Base-by-base conservation (phyloP, 2,888 invertebrate species). In the Axea sp. region DNA sequence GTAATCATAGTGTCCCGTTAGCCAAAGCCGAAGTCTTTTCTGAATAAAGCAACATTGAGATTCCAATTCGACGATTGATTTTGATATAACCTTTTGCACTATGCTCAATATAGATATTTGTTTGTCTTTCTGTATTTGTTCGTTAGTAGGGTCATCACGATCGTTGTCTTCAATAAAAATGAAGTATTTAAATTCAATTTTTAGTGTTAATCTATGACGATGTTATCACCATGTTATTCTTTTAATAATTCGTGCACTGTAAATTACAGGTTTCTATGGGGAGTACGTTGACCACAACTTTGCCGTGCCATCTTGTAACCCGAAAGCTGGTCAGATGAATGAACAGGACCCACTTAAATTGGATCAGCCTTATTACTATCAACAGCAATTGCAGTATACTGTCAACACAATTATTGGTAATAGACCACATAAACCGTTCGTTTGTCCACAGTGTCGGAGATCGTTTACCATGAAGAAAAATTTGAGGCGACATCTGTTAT, bases 401-500 rank as follows among this genome's bases (percentile, higher is more conserved):
- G 39, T 59, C 47, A 49, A 37, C 19, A 37, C 74, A 5, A 65
- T 53, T n/a, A 24, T 51, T 9, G 30, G 31, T 9, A 7, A n/a
- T 0, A 69, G 17, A 49, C 74, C 59, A 14, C 45, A 39, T 17
- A 74, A 74, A 47, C 74, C 74, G 8, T 74, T 62, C 51, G 64
- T 60, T 69, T 79, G 79, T 69, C 76, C 75, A n/a, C 76, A 77
- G 59, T 82, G 82, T 31, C 77, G 76, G 14, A 76, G 76, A 9
- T 75, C 76, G 15, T 83, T 81, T 45, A 76, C 76, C 17, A 60
- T 75, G 49, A 77, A 77, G 47, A 74, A 74, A 8, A 78, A 75
- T 49, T 72, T 83, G 39, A 77, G 82, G 3, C 72, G 81, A 24
- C 76, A 76, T 41, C 26, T 71, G 0, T 14, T 62, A 3, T 73